Evolutionary conservation across 2,113 vertebrate genomes (phyloP).

Genomic region (Puntigrus tetrazona): DNA sequence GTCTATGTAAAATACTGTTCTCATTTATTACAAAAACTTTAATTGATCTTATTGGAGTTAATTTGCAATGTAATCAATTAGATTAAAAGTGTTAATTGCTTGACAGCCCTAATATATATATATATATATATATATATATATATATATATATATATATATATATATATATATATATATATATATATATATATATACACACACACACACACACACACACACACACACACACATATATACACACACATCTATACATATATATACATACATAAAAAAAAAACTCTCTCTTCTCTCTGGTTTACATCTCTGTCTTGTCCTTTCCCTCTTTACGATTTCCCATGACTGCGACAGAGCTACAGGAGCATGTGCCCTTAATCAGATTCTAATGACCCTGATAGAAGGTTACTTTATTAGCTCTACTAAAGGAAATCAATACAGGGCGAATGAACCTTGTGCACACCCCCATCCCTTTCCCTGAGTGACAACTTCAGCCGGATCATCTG

Average conservation of each 20-base stretch:
- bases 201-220: no score
- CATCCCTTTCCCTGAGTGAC: constrained; percentile 16
- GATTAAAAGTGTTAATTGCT: background rate
- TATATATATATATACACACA: no score
- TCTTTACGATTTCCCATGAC: constrained; percentile 7
- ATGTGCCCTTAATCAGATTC: constrained; percentile 66
- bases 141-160: no score
- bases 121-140: no score
- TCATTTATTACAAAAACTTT: no score
- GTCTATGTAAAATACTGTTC: no score
- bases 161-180: no score
- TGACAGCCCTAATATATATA: background rate
- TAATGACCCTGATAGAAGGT: constrained; percentile 71
- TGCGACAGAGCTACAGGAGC: constrained; percentile 23
- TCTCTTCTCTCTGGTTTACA: background rate
- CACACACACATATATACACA: no score
- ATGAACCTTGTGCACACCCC: constrained; percentile 1
- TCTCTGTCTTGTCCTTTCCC: background rate
- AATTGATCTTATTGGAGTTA: background rate
- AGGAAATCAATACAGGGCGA: constrained; percentile 71
- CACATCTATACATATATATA: no score
- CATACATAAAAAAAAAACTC: background rate
- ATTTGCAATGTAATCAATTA: background rate
- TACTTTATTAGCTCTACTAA: constrained; percentile 71
- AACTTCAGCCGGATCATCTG: constrained; percentile 50